phyloP scores from a whole-genome alignment of 2,888 invertebrate genomes.

The Tuberolachnus salignus region DNA sequence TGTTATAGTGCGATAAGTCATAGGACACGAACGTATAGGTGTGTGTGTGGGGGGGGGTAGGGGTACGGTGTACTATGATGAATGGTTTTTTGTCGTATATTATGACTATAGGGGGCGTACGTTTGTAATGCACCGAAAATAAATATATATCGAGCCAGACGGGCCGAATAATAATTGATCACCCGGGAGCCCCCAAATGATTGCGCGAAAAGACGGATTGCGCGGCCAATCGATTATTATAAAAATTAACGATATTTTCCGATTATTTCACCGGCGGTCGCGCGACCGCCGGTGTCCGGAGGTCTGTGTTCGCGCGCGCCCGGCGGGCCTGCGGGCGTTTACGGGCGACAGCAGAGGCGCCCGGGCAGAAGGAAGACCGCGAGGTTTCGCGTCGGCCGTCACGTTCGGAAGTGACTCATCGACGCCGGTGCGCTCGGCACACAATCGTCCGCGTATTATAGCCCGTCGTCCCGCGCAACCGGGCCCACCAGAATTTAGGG shows the following conservation, averaged over 20 bases:
- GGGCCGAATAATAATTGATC: no score
- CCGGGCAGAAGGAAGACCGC: not conserved
- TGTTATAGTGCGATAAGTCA: no score
- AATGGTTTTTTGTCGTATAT: no score
- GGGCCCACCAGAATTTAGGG: not conserved
- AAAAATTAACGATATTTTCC: not conserved
- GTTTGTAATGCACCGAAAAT: no score
- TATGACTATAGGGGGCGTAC: no score
- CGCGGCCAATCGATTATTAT: constrained; percentile 24
- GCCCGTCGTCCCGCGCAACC: not conserved
- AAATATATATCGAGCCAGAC: no score
- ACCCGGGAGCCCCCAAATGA: not conserved
- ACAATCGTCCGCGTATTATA: not conserved
- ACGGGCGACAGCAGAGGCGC: not conserved
- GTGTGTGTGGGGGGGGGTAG: no score
- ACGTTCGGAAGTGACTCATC: constrained; percentile 27
- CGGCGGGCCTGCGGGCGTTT: not conserved
- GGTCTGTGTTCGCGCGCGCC: no score
- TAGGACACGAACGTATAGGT: no score
- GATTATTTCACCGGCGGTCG: not conserved
- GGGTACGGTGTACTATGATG: no score
- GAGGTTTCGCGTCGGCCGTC: not conserved
- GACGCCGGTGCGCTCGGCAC: not conserved
- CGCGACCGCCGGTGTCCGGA: no score
- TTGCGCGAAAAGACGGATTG: constrained; percentile 3